Evolutionary conservation across 2,888 invertebrate genomes (phyloP), one percentile per base, ranked within the genome.

Genomic region (Oscheius onirici): DNA sequence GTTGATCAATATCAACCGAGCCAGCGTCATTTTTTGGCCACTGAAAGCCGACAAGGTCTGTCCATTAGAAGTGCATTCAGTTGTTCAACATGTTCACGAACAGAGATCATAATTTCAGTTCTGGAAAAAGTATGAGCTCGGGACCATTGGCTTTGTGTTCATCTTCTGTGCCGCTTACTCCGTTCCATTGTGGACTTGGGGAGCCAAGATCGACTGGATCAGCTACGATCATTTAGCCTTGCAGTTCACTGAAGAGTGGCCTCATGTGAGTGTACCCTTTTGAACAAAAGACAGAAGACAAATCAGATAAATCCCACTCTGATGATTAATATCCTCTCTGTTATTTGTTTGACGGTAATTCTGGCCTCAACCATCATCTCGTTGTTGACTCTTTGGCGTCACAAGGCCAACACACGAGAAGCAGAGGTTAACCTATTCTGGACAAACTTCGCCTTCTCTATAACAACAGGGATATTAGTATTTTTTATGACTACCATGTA

Each of bases 371-470:
- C 60, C 1, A 41, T 13, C 22, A 60, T 60, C 24, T 60, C 60
- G 1, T 44, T 60, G 13, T 20, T 22, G 17, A 17, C 60, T 11
- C 43, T 60, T 2, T 60, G 60, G 60, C 10, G 60, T 3, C 60
- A 60, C 43, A 20, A n/a, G 15, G 44, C 60, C 22, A 41, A 24
- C 10, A 60, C 60, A 1, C 11, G 26, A 6, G 60, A 60, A 44
- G 60, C 60, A 17, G 60, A 60, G 15, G 10, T 60, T 10, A 60
- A 60, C 10, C 60, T 60, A 22, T 60, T 60, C 24, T 60, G 41
- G 41, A 43, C 60, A 6, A 43, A 20, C 22, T n/a, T 60, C 24
- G 60, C 43, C 13, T 60, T 60, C n/a, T 43, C 60, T 15, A 43
- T 60, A 6, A 43, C 60, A 1, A 60, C 60, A 11, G 24, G 41